These are phyloP conservation scores for Nemotelus nigrinus DNA, from an alignment of 2,888 invertebrate genomes.

Conservation along the genomic window DNA sequence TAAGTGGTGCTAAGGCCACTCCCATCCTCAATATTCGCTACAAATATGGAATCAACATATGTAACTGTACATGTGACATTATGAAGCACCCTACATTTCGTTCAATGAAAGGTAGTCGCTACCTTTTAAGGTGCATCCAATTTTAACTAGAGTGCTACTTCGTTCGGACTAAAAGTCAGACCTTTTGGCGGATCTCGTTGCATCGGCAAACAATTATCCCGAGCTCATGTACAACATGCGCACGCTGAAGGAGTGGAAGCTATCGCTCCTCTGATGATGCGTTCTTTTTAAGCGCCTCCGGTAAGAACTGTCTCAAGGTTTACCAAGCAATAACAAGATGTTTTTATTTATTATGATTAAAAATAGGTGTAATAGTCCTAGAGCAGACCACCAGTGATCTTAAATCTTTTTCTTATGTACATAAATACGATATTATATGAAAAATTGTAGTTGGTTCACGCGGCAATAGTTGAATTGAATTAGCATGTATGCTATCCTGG, in stretches of 20 bases:
- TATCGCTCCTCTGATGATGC: conserved; percentile 8
- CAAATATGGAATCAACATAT: too few species aligned
- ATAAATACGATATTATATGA: too few species aligned
- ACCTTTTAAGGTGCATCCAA: too few species aligned
- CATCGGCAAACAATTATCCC: conserved; percentile 38
- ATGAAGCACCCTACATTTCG: too few species aligned
- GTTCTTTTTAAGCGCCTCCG: conserved; percentile 24
- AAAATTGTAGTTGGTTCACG: too few species aligned
- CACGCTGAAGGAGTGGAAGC: conserved; percentile 12
- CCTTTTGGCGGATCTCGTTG: neutral
- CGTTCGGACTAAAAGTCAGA: neutral
- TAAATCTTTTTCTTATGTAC: neutral
- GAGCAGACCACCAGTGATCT: neutral
- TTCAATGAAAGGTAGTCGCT: too few species aligned
- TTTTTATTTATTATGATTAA: conserved; percentile 3
- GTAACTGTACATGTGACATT: too few species aligned
- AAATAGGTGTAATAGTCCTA: conserved; percentile 12
- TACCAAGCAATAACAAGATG: conserved; percentile 25
- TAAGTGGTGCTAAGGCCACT: too few species aligned
- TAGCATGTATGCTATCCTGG: too few species aligned
- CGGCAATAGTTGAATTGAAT: too few species aligned
- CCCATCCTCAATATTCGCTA: too few species aligned
- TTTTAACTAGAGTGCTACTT: neutral
- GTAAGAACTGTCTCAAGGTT: conserved; percentile 34
- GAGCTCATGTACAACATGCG: conserved; percentile 28